phyloP scores from a whole-genome alignment of 2,888 invertebrate species.

The Adineta ricciae region DNA sequence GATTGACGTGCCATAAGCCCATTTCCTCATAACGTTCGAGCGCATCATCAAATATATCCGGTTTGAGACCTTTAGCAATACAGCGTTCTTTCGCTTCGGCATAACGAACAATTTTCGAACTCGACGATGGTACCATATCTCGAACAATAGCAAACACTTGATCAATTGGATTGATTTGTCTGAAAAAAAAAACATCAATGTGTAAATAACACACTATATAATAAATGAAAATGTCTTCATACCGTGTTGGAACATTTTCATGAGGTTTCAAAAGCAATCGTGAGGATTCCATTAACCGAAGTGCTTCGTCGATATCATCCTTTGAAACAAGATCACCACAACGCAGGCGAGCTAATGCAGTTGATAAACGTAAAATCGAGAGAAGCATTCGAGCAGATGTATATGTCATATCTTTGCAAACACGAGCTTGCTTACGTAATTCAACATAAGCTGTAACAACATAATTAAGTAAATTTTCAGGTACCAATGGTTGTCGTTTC shows the following conservation, averaged over 20 bases:
- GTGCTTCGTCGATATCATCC: conserved; percentile 87
- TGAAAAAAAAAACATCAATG: too few species aligned
- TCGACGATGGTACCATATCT: conserved; percentile 29
- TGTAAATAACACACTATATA: too few species aligned
- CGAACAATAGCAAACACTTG: conserved; percentile 32
- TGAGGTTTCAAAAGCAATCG: conserved; percentile 67
- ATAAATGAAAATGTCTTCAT: too few species aligned
- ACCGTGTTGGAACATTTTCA: conserved; percentile 21
- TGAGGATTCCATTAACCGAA: conserved; percentile 86
- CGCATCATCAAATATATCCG: conserved; percentile 29
- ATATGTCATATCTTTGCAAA: conserved; percentile 65
- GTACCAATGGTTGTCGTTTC: conserved; percentile 81
- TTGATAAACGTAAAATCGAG: conserved; percentile 78
- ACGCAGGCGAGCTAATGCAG: conserved; percentile 66
- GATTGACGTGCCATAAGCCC: conserved; percentile 27
- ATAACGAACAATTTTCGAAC: conserved; percentile 21
- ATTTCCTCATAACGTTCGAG: conserved; percentile 28
- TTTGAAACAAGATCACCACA: conserved; percentile 77
- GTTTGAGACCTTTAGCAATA: conserved; percentile 28
- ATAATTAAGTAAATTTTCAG: conserved; percentile 72
- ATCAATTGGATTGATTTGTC: conserved; percentile 21
- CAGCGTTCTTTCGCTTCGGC: conserved; percentile 32
- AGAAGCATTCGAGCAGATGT: conserved; percentile 90
- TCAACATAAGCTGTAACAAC: conserved; percentile 63
- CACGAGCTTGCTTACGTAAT: conserved; percentile 69